Percentiles rank a stretch among this genome's conserved stretches.
Conservation (phyloP, 2,113 vertebrate species). For the Syrrhaptes paradoxus region DNA sequence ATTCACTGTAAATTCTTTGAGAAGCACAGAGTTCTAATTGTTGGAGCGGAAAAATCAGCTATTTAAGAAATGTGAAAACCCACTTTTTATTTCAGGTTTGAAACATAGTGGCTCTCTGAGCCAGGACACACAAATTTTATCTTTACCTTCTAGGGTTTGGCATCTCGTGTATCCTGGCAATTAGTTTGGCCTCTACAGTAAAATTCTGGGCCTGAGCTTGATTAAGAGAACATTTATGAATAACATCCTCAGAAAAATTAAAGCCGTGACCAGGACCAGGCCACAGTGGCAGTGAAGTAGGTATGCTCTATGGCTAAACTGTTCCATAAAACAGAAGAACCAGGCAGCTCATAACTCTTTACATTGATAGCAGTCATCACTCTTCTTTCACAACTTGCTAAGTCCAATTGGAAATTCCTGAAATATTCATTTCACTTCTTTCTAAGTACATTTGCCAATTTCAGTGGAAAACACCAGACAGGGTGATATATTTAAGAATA, state of each 20-base stretch:
- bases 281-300: neutral
- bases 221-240: slow-evolving; percentile 85
- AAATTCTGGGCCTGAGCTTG: slow-evolving; percentile 77
- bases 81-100: slow-evolving; percentile 64
- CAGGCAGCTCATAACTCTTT: slow-evolving; percentile 60
- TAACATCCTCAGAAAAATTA: slow-evolving; percentile 84
- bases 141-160: slow-evolving; percentile 81
- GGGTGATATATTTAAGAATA: neutral
- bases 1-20: slow-evolving; percentile 72
- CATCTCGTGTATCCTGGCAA: slow-evolving; percentile 61
- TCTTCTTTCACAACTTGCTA: slow-evolving; percentile 16
- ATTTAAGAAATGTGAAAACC: slow-evolving; percentile 75
- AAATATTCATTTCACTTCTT: slow-evolving; percentile 50
- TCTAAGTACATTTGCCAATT: neutral
- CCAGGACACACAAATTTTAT: slow-evolving; percentile 85
- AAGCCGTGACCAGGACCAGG: slow-evolving; percentile 20
- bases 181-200: slow-evolving; percentile 75
- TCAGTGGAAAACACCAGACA: neutral
- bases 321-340: slow-evolving; percentile 34
- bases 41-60: slow-evolving; percentile 82
- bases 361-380: slow-evolving; percentile 35
- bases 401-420: slow-evolving; percentile 25
- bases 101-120: slow-evolving; percentile 50
- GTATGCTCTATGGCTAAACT: slow-evolving; percentile 22
- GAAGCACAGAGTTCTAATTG: slow-evolving; percentile 82